Conservation (phyloP, 2,888 invertebrate genomes). For the Drosophila cognata region DNA sequence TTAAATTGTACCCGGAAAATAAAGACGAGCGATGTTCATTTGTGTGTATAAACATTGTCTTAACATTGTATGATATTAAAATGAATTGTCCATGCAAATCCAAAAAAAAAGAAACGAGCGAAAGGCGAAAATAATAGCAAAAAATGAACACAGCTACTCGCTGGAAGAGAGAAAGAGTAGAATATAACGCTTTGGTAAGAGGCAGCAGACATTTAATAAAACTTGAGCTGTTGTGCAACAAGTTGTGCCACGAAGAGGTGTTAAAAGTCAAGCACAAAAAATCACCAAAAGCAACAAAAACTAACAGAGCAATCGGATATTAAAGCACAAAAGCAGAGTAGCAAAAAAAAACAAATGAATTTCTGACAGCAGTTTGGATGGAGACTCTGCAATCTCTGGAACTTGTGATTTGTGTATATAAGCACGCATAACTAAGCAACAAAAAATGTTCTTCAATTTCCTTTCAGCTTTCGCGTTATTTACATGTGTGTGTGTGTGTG, state of each 20-base stretch:
- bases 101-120: slow-evolving; percentile 37
- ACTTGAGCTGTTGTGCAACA: slow-evolving; percentile 35
- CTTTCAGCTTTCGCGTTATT: not conserved
- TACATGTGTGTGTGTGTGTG: not conserved
- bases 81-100: slow-evolving; percentile 66
- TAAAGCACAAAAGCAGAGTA: slow-evolving; percentile 52
- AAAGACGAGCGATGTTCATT: not conserved
- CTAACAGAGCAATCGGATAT: slow-evolving; percentile 65
- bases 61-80: slow-evolving; percentile 59
- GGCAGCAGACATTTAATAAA: slow-evolving; percentile 11
- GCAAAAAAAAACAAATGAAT: slow-evolving; percentile 44
- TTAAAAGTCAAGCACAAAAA: slow-evolving; percentile 50
- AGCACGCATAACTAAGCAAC: slow-evolving; percentile 35
- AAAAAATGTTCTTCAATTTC: slow-evolving; percentile 8
- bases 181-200: not conserved
- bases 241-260: slow-evolving; percentile 46
- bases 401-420: slow-evolving; percentile 38
- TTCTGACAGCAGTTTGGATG: slow-evolving; percentile 32
- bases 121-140: slow-evolving; percentile 3
- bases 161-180: not conserved
- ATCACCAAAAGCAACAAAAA: slow-evolving; percentile 26
- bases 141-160: not conserved
- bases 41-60: slow-evolving; percentile 16
- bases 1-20: slow-evolving; percentile 28
- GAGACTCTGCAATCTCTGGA: slow-evolving; percentile 6